Base-by-base conservation (phyloP, 2,797 vertebrate species). In the Halcyon chelicuti region DNA sequence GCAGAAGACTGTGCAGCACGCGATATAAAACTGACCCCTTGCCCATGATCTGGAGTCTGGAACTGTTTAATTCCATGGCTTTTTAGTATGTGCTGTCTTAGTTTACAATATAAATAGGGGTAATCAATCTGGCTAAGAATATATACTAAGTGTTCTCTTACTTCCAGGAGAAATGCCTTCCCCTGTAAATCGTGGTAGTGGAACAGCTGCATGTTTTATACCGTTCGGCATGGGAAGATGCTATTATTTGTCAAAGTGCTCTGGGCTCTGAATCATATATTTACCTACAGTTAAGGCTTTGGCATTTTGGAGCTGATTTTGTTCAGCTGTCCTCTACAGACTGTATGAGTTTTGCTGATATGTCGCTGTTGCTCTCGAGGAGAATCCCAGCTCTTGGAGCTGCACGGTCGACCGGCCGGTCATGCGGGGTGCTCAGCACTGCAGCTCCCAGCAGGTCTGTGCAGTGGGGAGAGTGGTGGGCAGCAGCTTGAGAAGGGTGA, bases 81-180 rank as follows among this genome's bases (percentile, higher is more conserved):
- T 75, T 76, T 80, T 60, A 78, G 85, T 81, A 72, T 10, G 42
- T 83, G 88, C 88, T 93, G 75, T 78, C 95, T 96, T 91, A 33
- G 39, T 92, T 95, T 94, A 88, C 88, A 86, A 7, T 94, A 83
- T 95, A 95, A 94, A 86, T 75, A 91, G 58, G 73, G 62, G 79
- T 75, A 93, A 95, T 95, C 90, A 95, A 46, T 95, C 93, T 84
- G 91, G 73, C 79, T 71, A 92, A 77, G 76, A 94, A 47, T 86
- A 91, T 88, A 91, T 91, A 81, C 60, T 62, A 31, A 90, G 73
- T 49, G 60, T 84, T 94, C 85, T 40, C 73, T 90, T 78, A 70
- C 87, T 75, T 94, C n/a, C 88, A 88, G 88, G 52, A 95, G 89
- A 95, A 93, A 88, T 81, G 52, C 67, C 57, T 91, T 73, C 66